Evolutionary conservation across 2,888 invertebrate genomes (phyloP).

Genomic region (Netelia virgata): DNA sequence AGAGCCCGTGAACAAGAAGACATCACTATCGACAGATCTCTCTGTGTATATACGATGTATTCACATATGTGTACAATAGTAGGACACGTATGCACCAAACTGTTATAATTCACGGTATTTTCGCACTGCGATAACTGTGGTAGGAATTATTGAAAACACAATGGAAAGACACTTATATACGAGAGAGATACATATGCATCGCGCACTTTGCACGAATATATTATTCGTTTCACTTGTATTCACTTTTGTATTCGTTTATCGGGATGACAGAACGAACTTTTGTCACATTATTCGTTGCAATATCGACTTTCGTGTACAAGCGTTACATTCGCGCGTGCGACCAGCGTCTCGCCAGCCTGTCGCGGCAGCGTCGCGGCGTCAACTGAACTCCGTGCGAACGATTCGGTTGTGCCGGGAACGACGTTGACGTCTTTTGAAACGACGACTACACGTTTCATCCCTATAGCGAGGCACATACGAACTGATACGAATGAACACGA

Average conservation of each 20-base stretch:
- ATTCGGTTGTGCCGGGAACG: slow-evolving; percentile 33
- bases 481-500: neutral
- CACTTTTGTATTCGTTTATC: neutral
- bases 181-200: too few relatives aligned
- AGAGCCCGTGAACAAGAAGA: neutral
- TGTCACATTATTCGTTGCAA: neutral
- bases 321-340: too few relatives aligned
- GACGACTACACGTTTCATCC: slow-evolving; percentile 51
- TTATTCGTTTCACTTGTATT: neutral
- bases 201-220: too few relatives aligned
- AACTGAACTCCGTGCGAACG: slow-evolving; percentile 74
- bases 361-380: slow-evolving; percentile 80
- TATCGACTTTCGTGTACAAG: neutral
- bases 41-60: neutral
- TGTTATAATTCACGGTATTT: neutral
- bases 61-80: neutral
- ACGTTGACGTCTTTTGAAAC: slow-evolving; percentile 67
- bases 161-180: neutral
- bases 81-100: neutral
- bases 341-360: slow-evolving; percentile 59
- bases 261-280: neutral
- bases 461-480: slow-evolving; percentile 1
- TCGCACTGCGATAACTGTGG: neutral
- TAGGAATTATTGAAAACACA: neutral
- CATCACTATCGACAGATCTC: neutral